Base-by-base conservation (phyloP, 2,888 invertebrate species). In the Candidula unifasciata region DNA sequence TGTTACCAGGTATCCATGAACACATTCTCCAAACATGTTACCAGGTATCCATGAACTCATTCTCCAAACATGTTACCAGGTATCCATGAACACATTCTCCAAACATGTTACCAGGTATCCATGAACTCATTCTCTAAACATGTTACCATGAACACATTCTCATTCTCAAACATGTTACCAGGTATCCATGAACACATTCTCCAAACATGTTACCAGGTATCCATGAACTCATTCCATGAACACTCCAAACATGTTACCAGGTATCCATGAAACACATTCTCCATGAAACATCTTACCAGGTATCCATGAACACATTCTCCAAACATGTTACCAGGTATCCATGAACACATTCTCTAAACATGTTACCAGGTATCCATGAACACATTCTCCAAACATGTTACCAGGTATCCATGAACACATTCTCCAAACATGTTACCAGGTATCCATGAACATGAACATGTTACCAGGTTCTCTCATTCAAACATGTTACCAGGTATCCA, bases 371-470 rank as follows among this genome's bases (percentile, higher is more conserved):
- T 52, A 95, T 96, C 86, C 96, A 96, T 92, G 95, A 96, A 90
- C 95, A n/a, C n/a, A n/a, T n/a, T n/a, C n/a, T n/a, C n/a, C n/a
- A n/a, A n/a, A n/a, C n/a, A n/a, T n/a, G n/a, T n/a, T n/a, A n/a
- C n/a, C n/a, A n/a, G n/a, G n/a, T n/a, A n/a, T n/a, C n/a, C n/a
- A n/a, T 24, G 52, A 30, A 57, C 16, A 30, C n/a, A 30, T 66
- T 33, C 18, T 30, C n/a, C 10, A 30, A 27, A 30, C 18, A n/a
- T 79, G 27, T 18, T 33, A 33, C 6, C 27, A 84, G 84, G 80
- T 52, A 95, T 96, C 86, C 96, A 96, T 92, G 95, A 96, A 90
- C 95, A n/a, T n/a, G n/a, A n/a, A n/a, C n/a, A n/a, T n/a, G n/a
- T n/a, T n/a, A n/a, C n/a, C n/a, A n/a, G n/a, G n/a, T n/a, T n/a